Evolutionary conservation across 2,888 invertebrate species (phyloP).

Genomic region (Ceramica pisi): DNA sequence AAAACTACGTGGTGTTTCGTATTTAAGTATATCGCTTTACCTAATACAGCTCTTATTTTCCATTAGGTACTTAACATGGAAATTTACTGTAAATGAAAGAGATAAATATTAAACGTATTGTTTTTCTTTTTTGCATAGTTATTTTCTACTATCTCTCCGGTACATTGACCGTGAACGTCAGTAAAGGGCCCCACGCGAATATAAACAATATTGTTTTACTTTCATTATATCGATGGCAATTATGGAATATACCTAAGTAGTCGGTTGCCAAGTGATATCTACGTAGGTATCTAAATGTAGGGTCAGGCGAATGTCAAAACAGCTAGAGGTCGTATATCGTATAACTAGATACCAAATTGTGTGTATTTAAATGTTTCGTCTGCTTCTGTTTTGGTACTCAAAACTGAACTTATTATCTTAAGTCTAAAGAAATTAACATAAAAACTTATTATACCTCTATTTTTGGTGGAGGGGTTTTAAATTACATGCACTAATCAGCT

Average conservation of each 20-base stretch:
- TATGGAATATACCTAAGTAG: constrained; percentile 28
- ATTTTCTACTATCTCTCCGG: constrained; percentile 48
- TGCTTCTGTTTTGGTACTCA: not conserved
- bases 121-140: constrained; percentile 35
- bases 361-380: not conserved
- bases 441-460: too few species aligned
- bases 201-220: constrained; percentile 66
- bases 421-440: not conserved
- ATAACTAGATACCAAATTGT: constrained; percentile 8
- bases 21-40: not conserved
- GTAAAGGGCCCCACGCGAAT: constrained; percentile 67
- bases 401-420: not conserved
- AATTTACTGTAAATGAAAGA: constrained; percentile 26
- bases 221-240: constrained; percentile 65
- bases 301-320: constrained; percentile 49
- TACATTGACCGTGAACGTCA: constrained; percentile 54
- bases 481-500: too few species aligned
- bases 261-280: constrained; percentile 44
- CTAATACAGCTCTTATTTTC: constrained; percentile 5
- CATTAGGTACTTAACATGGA: constrained; percentile 10
- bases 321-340: constrained; percentile 32
- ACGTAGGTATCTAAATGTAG: constrained; percentile 16
- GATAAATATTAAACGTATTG: constrained; percentile 31
- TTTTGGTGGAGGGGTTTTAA: too few species aligned
- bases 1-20: too few species aligned